Conservation (phyloP, 2,797 vertebrate genomes). For the Danio aesculapii region DNA sequence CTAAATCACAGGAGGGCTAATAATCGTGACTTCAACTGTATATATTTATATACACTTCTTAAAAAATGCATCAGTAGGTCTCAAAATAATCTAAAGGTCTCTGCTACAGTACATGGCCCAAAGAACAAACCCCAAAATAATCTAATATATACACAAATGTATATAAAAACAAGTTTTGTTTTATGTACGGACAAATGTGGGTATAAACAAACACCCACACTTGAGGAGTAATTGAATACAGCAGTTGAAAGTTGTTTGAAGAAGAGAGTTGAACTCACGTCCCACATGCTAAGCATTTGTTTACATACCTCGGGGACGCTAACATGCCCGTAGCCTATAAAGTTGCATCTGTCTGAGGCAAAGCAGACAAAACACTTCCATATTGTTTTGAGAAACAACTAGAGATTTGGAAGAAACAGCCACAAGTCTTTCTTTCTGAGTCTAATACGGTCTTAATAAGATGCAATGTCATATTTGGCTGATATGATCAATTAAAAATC, state of each 20-base stretch:
- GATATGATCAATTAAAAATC: no score
- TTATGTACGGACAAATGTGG: background rate
- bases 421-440: background rate
- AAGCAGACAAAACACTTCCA: slow-evolving; percentile 48
- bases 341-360: slow-evolving; percentile 11
- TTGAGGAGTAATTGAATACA: background rate
- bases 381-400: slow-evolving; percentile 1
- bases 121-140: background rate
- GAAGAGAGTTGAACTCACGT: background rate
- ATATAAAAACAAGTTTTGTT: no score
- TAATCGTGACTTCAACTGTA: no score
- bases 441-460: background rate
- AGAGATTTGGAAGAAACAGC: slow-evolving; percentile 1
- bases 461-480: no score
- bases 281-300: slow-evolving; percentile 28
- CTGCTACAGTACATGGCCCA: no score
- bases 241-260: slow-evolving; percentile 1
- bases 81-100: background rate
- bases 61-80: background rate
- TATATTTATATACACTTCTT: background rate
- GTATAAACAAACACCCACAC: background rate
- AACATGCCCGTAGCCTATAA: slow-evolving; percentile 8
- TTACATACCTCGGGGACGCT: slow-evolving; percentile 25
- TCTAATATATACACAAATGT: background rate
- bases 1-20: no score